These are phyloP conservation scores for Psix sp. DNA, from an alignment of 1,140 invertebrate genomes.

Conservation along the genomic window DNA sequence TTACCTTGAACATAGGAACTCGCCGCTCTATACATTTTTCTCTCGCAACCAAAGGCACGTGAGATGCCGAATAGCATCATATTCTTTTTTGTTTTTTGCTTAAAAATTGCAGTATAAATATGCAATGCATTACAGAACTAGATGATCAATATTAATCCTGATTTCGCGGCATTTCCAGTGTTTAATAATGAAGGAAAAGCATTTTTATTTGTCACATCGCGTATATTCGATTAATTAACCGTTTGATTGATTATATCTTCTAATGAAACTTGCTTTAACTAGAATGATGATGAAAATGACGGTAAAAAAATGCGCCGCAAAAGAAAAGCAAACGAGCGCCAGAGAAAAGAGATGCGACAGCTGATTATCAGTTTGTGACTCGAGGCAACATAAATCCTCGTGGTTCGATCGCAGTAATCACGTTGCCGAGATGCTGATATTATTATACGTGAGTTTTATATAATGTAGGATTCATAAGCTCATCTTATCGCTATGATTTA, in stretches of 20 bases:
- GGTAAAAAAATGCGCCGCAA: conserved; percentile 12
- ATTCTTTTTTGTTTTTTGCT: conserved; percentile 16
- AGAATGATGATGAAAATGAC: conserved; percentile 26
- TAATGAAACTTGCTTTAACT: conserved; percentile 33
- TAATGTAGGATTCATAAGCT: conserved; percentile 40
- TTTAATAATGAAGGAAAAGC: neutral
- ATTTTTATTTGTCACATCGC: conserved; percentile 30
- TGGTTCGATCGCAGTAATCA: conserved; percentile 40
- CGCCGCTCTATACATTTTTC: conserved; percentile 46
- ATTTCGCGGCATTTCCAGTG: conserved; percentile 4
- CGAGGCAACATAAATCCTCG: conserved; percentile 35
- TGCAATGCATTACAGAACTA: conserved; percentile 34
- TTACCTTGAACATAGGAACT: conserved; percentile 52
- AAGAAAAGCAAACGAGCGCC: conserved; percentile 14
- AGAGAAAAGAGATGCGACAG: conserved; percentile 45
- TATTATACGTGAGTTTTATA: conserved; percentile 31
- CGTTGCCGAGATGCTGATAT: conserved; percentile 25
- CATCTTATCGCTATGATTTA: conserved; percentile 38
- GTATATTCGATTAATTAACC: conserved; percentile 32
- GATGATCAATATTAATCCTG: conserved; percentile 28
- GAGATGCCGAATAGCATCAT: conserved; percentile 41
- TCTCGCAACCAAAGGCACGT: conserved; percentile 24
- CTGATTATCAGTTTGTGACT: conserved; percentile 42
- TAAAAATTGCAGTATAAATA: conserved; percentile 37
- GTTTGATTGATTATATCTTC: conserved; percentile 45